These are phyloP conservation scores for Drosophila eugracilis DNA, from an alignment of 1,140 invertebrate species.

Conservation along the genomic window DNA sequence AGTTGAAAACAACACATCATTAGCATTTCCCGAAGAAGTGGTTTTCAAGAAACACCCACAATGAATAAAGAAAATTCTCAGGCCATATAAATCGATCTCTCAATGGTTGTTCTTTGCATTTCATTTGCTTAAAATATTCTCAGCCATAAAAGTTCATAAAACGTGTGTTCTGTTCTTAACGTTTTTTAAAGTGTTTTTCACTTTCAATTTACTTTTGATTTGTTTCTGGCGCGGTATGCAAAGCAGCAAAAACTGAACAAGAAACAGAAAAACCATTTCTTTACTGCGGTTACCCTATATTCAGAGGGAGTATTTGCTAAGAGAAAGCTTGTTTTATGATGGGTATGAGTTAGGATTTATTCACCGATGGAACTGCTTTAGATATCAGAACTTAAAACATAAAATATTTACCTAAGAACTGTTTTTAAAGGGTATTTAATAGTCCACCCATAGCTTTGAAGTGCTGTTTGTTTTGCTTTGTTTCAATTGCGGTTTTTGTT, in stretches of 20 bases:
- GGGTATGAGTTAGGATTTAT: too few relatives aligned
- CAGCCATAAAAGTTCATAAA: conserved; percentile 6
- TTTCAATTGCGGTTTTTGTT: conserved; percentile 51
- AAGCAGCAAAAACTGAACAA: conserved; percentile 35
- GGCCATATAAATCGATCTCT: background rate
- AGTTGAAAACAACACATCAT: background rate
- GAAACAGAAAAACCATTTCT: conserved; percentile 11
- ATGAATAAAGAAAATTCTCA: background rate
- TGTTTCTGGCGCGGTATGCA: conserved; percentile 33
- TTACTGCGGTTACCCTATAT: conserved; percentile 6
- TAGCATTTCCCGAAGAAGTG: background rate
- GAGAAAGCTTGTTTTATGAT: background rate
- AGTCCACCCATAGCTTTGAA: background rate
- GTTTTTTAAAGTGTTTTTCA: conserved; percentile 36
- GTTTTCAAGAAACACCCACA: conserved; percentile 4
- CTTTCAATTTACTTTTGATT: conserved; percentile 51
- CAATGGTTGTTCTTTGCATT: conserved; percentile 2
- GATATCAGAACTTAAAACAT: too few relatives aligned
- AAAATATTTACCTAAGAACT: background rate
- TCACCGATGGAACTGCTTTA: too few relatives aligned
- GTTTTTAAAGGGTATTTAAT: background rate
- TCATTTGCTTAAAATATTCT: background rate
- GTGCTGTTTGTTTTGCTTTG: conserved; percentile 19
- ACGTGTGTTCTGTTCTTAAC: background rate
- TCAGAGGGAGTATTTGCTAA: background rate